phyloP scores from a whole-genome alignment of 2,113 vertebrate genomes.

The Oxyruncus cristatus region DNA sequence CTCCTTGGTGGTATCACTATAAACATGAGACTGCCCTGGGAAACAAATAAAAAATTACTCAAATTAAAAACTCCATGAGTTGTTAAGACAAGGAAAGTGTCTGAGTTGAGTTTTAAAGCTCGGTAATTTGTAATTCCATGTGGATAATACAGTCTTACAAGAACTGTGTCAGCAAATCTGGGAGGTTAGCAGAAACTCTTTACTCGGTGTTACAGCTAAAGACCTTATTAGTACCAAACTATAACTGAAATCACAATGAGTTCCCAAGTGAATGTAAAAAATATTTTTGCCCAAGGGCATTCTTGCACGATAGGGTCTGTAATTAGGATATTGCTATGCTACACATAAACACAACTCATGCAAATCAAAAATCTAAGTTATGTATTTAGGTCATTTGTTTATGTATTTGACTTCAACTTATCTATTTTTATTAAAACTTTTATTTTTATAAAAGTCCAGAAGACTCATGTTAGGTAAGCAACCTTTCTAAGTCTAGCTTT shows the following conservation, averaged over 20 bases:
- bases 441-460: too few species aligned
- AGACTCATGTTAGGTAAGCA: background rate
- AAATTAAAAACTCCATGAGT: background rate
- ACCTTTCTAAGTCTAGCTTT: background rate
- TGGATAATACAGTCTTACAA: background rate
- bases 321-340: background rate
- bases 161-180: background rate
- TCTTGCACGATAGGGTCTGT: background rate
- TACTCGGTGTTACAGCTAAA: background rate
- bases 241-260: background rate
- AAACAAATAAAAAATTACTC: background rate
- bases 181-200: background rate
- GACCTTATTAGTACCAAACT: background rate
- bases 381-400: conserved; percentile 3
- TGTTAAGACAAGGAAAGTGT: background rate
- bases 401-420: background rate
- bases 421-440: background rate
- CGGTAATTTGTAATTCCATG: background rate
- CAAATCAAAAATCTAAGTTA: background rate
- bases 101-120: background rate
- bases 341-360: background rate
- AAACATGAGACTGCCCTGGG: background rate
- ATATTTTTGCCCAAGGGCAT: background rate
- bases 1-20: background rate
- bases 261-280: background rate